A percentile compares a stretch with the other conserved stretches of the same genome.
Conservation (phyloP, 2,888 invertebrate species). For the Tenthredo mesomela region DNA sequence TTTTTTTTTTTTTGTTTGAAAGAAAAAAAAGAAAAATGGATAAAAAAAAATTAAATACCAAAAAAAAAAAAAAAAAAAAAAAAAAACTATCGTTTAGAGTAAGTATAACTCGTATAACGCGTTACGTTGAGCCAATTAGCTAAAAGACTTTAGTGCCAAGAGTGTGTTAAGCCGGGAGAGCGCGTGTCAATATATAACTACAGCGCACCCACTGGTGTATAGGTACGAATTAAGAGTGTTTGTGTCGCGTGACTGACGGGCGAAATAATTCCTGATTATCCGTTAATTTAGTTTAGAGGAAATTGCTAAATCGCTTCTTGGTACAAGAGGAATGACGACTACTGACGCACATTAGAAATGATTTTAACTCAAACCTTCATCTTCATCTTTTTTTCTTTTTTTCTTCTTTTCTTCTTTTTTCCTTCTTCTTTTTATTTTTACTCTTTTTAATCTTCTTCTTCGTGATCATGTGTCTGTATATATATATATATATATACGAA, state of each 20-base stretch:
- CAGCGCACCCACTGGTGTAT: not conserved
- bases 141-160: conserved; percentile 22
- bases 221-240: not conserved
- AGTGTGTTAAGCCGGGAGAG: conserved; percentile 9
- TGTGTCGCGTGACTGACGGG: conserved; percentile 26
- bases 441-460: not conserved
- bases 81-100: not conserved
- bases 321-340: not conserved
- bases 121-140: conserved; percentile 23
- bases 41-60: not conserved
- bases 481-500: too few relatives aligned
- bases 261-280: conserved; percentile 32
- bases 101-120: conserved; percentile 31
- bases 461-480: not conserved
- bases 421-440: not conserved
- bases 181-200: conserved; percentile 21
- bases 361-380: not conserved
- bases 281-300: conserved; percentile 28
- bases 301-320: conserved; percentile 29
- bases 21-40: not conserved
- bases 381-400: not conserved
- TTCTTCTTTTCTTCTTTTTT: not conserved
- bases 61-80: too few relatives aligned
- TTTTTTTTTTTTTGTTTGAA: not conserved
- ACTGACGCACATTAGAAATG: not conserved